phyloP scores from a whole-genome alignment of 1,140 invertebrate genomes.

The Parasteatoda tepidariorum region DNA sequence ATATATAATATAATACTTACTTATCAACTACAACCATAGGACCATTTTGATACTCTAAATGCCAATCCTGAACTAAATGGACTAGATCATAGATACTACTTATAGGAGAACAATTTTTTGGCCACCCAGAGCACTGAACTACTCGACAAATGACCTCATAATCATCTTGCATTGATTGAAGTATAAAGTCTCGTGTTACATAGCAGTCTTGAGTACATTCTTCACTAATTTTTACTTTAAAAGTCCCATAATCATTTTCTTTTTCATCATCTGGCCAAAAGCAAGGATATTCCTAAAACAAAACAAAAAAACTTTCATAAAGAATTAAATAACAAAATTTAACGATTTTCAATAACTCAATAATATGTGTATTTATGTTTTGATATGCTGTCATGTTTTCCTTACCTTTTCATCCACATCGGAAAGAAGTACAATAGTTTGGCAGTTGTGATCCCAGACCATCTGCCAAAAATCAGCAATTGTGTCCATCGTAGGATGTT shows the following conservation, averaged over 20 bases:
- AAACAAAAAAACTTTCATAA: neutral
- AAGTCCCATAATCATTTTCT: slow-evolving; percentile 82
- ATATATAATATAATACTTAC: slow-evolving; percentile 72
- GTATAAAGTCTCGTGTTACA: slow-evolving; percentile 68
- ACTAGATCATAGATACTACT: slow-evolving; percentile 78
- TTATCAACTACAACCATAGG: slow-evolving; percentile 93
- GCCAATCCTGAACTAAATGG: slow-evolving; percentile 79
- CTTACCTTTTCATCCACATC: slow-evolving; percentile 61
- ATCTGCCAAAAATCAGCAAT: slow-evolving; percentile 95
- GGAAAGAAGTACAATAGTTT: slow-evolving; percentile 86
- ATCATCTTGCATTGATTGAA: slow-evolving; percentile 81
- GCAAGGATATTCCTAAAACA: slow-evolving; percentile 78
- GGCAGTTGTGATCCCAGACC: slow-evolving; percentile 95
- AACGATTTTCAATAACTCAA: neutral
- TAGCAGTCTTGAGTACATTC: slow-evolving; percentile 67
- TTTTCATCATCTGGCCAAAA: slow-evolving; percentile 87
- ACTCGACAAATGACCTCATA: slow-evolving; percentile 91
- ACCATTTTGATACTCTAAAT: slow-evolving; percentile 87
- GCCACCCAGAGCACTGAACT: slow-evolving; percentile 85
- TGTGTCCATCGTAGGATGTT: slow-evolving; percentile 84
- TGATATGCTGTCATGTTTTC: too few species aligned
- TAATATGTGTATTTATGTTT: neutral
- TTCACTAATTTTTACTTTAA: slow-evolving; percentile 80
- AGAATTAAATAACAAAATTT: neutral
- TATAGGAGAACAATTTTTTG: slow-evolving; percentile 73